Conservation (phyloP, 2,888 invertebrate species). For the Leucoma salicis region DNA sequence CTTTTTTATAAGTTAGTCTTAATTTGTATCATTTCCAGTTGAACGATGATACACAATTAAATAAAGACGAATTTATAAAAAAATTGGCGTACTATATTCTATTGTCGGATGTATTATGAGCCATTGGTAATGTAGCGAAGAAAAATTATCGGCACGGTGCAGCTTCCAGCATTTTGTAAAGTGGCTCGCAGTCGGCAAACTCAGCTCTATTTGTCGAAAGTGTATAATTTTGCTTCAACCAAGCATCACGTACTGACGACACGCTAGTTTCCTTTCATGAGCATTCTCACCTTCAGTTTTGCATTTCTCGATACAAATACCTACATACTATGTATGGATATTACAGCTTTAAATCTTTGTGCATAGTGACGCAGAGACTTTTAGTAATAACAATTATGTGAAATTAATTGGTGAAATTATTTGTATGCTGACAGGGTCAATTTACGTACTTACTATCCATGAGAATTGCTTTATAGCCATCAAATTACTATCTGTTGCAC, state of each 20-base stretch:
- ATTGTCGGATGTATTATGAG: constrained; percentile 48
- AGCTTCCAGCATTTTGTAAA: constrained; percentile 56
- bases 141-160: constrained; percentile 55
- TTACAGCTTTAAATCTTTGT: no score
- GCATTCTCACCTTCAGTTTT: no score
- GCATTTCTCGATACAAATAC: no score
- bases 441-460: no score
- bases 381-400: no score
- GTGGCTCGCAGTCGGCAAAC: constrained; percentile 44
- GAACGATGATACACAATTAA: constrained; percentile 34
- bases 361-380: no score
- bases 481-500: constrained; percentile 35
- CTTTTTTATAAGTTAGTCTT: constrained; percentile 48
- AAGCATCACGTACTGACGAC: constrained; percentile 20
- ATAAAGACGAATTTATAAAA: constrained; percentile 30
- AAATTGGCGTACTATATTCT: constrained; percentile 34
- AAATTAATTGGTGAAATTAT: no score
- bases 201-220: constrained; percentile 58
- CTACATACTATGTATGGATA: no score
- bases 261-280: constrained; percentile 31
- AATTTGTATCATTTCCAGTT: constrained; percentile 45
- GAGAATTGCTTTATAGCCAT: no score
- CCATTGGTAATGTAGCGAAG: constrained; percentile 52
- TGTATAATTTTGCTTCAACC: constrained; percentile 55
- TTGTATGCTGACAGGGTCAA: no score